Base-by-base conservation (phyloP, 1,140 invertebrate genomes). In the Trichoplusia ni region DNA sequence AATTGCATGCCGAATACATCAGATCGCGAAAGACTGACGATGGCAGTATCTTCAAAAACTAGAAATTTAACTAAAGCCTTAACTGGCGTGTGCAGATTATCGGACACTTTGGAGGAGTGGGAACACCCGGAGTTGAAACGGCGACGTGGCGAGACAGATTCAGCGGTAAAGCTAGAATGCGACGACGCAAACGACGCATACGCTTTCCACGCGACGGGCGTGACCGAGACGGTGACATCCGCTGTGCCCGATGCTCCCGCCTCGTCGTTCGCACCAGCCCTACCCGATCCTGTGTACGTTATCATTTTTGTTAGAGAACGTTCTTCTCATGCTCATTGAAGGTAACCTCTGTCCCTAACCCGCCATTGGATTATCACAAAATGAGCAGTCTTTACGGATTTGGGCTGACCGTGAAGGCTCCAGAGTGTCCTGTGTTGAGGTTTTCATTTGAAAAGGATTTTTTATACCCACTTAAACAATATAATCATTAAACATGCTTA, bases 161-260 rank as follows among this genome's bases (percentile, higher is more conserved):
- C 71, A 11, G 79, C 68, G 14, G 84, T 90, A 64, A 90, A 90
- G 69, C 51, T 86, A 68, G 87, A 90, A 76, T 87, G 85, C 73
- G 87, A 90, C 72, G 81, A 90, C 75, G 85, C 87, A 4, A 89
- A 81, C 62, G 87, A 90, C 59, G 83, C 83, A 66, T 89, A 87
- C 74, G 65, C 86, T 44, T 90, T 83, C 74, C 72, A 74, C 56
- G 59, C 74, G 31, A 69, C 74, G 66, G 70, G 71, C 19, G 62
- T 72, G 31, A 53, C 64, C 46, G 74, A 68, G 42, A 51, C 75
- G 66, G 64, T 69, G 16, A 56, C 68, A 35, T 59, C 61, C 61
- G 54, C 65, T 27, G 40, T 58, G 64, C 74, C 70, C 35, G 78
- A 79, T 65, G 73, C 74, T 42, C 42, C 59, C 35, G 44, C 56